Percentiles rank a stretch among this genome's conserved stretches.
Evolutionary conservation across 2,888 invertebrate genomes (phyloP).

Genomic region (Dryadula phaetusa): DNA sequence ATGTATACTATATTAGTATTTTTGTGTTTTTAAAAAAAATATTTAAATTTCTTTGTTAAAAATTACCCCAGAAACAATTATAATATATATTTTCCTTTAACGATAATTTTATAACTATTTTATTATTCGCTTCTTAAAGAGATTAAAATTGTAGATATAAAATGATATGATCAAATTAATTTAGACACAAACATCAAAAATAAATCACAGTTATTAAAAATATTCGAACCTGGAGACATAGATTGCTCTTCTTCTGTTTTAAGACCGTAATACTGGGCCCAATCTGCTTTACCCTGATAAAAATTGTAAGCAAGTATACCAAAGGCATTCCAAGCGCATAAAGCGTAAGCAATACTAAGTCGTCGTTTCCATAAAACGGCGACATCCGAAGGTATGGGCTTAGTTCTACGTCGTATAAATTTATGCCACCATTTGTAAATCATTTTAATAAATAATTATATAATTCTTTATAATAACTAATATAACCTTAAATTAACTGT

Average conservation of each 20-base stretch:
- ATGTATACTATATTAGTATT: too few species aligned
- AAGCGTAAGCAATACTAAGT: slow-evolving; percentile 85
- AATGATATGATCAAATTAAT: too few species aligned
- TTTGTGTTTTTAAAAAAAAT: too few species aligned
- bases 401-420: slow-evolving; percentile 71
- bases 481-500: neutral
- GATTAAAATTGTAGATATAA: too few species aligned
- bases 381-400: slow-evolving; percentile 70
- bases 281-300: slow-evolving; percentile 86
- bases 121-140: too few species aligned
- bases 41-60: too few species aligned
- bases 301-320: slow-evolving; percentile 85
- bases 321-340: slow-evolving; percentile 90
- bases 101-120: too few species aligned
- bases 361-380: slow-evolving; percentile 86
- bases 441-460: slow-evolving; percentile 47
- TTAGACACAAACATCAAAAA: too few species aligned
- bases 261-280: slow-evolving; percentile 87
- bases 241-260: slow-evolving; percentile 85
- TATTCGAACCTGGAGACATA: slow-evolving; percentile 81
- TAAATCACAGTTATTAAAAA: neutral
- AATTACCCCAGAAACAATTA: too few species aligned
- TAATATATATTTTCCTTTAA: too few species aligned
- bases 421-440: slow-evolving; percentile 76
- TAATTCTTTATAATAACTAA: slow-evolving; percentile 26